Base-by-base conservation (phyloP, 2,113 vertebrate species). In the Donacobius atricapilla region DNA sequence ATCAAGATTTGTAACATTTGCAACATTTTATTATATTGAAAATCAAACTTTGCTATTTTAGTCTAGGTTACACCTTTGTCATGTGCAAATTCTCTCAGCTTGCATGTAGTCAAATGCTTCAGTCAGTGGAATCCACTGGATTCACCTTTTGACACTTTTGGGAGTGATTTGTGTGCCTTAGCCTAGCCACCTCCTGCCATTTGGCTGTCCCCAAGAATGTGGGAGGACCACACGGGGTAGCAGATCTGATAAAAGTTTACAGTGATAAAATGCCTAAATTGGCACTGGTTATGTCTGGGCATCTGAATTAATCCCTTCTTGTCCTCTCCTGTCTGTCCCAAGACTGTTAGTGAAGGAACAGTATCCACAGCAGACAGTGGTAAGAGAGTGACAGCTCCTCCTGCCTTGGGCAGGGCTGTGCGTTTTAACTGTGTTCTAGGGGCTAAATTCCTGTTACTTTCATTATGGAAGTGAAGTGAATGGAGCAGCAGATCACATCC, bases 31-130 rank as follows among this genome's bases (percentile, higher is more conserved):
- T 33, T 58, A 1, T 69, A 33, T 14, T 65, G 68, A 61, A 89
- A 77, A 88, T 17, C 24, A 73, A 54, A 75, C 35, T 72, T 64
- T 39, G 33, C 6, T 70, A 9, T 66, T 90, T 88, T 87, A 45
- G 33, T 54, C 21, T 35, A 23, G 8, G 33, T 70, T 87, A 47
- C 23, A 63, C 6, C 42, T 39, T 61, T 84, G 44, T 66, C 30
- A 24, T 4, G 2, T 45, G 21, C 35, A 87, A 37, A n/a, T 83
- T 68, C 30, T 91, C 54, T 69, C 45, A 72, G 11, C 30, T 40
- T 69, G 47, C n/a, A 18, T 18, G 12, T 61, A 64, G n/a, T 69
- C 22, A 99, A 97, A 31, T 60, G 30, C 21, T 83, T 72, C 83
- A 39, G 7, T 68, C 27, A 47, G 11, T 72, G 73, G 42, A 72